Percentiles rank a stretch among this genome's conserved stretches.
Evolutionary conservation across 2,888 invertebrate genomes (phyloP).

Genomic region (Stratiomys singularior): DNA sequence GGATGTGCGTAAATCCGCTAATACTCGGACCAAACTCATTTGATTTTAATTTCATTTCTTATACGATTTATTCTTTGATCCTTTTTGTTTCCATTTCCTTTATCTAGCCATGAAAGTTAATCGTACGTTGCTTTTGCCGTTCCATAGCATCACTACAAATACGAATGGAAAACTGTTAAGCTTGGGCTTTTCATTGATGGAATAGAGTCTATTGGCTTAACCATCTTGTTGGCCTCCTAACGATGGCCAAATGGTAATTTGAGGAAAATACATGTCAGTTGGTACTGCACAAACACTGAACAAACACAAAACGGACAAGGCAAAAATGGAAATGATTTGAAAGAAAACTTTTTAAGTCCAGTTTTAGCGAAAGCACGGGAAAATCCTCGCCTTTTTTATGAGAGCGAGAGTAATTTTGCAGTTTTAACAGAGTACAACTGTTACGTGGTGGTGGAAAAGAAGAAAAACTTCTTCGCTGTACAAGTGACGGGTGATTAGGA

Average conservation of each 20-base stretch:
- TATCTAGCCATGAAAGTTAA: background rate
- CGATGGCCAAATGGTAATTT: background rate
- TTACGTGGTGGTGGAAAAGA: background rate
- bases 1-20: conserved; percentile 39
- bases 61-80: background rate
- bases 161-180: background rate
- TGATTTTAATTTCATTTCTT: conserved; percentile 32
- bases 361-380: background rate
- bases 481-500: conserved; percentile 37
- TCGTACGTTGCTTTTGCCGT: too few relatives aligned
- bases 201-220: background rate
- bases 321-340: background rate
- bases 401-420: background rate
- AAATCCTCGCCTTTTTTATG: conserved; percentile 9
- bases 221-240: background rate
- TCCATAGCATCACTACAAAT: too few relatives aligned
- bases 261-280: too few relatives aligned
- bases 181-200: background rate
- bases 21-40: conserved; percentile 7
- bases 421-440: conserved; percentile 20
- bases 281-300: background rate
- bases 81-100: background rate
- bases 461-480: background rate
- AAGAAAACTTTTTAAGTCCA: conserved; percentile 16
- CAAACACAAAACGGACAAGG: background rate